These are phyloP conservation scores for Taenaris catops DNA, from an alignment of 2,888 invertebrate species.

Conservation along the genomic window DNA sequence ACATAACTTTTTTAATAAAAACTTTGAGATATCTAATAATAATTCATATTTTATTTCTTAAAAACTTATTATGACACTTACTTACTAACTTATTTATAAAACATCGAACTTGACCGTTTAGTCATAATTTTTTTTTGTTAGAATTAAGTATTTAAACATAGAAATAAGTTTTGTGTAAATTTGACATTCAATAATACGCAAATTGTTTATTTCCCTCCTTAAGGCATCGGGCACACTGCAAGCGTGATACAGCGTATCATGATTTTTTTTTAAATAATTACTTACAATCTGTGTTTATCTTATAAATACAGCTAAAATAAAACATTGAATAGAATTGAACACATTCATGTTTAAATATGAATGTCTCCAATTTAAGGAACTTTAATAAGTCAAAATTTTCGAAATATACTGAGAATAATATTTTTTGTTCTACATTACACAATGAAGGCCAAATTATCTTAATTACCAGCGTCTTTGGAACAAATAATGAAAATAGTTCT, in stretches of 20 bases:
- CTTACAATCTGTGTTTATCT: too few relatives aligned
- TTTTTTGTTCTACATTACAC: too few relatives aligned
- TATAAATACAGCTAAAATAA: too few relatives aligned
- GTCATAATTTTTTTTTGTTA: constrained; percentile 69
- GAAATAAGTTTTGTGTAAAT: constrained; percentile 36
- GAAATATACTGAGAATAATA: too few relatives aligned
- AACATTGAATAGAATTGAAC: too few relatives aligned
- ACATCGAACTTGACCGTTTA: constrained; percentile 72
- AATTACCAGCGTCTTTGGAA: too few relatives aligned
- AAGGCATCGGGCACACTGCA: not conserved
- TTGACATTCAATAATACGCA: constrained; percentile 21
- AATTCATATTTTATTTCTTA: not conserved
- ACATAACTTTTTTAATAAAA: not conserved
- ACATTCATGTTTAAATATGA: too few relatives aligned
- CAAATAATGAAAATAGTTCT: too few relatives aligned
- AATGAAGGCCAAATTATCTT: too few relatives aligned
- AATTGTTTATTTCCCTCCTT: constrained; percentile 12
- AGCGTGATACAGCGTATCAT: not conserved
- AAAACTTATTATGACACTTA: constrained; percentile 2
- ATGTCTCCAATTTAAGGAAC: not conserved
- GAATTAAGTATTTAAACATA: constrained; percentile 67
- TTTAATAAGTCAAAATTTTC: not conserved
- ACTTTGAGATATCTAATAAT: constrained; percentile 7
- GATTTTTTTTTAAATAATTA: not conserved
- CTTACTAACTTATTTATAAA: constrained; percentile 30